These are phyloP conservation scores for Lathronympha strigana DNA, from an alignment of 2,888 invertebrate genomes.

Conservation along the genomic window DNA sequence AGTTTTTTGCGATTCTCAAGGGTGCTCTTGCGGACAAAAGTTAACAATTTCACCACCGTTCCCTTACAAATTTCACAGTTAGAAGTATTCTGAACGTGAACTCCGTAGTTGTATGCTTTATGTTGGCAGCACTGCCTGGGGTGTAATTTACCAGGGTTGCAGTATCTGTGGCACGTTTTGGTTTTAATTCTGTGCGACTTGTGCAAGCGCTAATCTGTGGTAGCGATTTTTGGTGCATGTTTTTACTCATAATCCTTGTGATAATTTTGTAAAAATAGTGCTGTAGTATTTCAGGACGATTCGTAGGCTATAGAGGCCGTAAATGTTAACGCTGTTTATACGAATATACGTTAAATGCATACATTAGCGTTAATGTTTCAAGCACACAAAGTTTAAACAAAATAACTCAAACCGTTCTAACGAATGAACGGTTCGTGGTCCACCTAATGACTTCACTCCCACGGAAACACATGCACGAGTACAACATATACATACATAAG, in stretches of 20 bases:
- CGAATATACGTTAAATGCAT: too few species aligned
- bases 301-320: too few species aligned
- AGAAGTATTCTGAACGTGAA: slow-evolving; percentile 1
- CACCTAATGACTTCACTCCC: slow-evolving; percentile 5
- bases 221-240: not conserved
- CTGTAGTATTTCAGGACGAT: too few species aligned
- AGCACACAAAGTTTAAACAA: too few species aligned
- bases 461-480: not conserved
- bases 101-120: not conserved
- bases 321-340: too few species aligned
- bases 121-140: slow-evolving; percentile 12
- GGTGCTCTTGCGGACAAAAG: too few species aligned
- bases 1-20: too few species aligned
- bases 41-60: not conserved
- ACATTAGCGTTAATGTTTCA: too few species aligned
- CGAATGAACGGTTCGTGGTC: not conserved
- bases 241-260: too few species aligned
- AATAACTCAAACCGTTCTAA: too few species aligned
- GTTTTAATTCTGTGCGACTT: slow-evolving; percentile 2
- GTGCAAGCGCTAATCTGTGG: slow-evolving; percentile 3
- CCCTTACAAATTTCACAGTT: not conserved
- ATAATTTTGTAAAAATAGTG: too few species aligned
- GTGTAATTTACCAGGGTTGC: slow-evolving; percentile 15
- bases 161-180: slow-evolving; percentile 24
- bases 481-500: not conserved